Conservation (phyloP, 2,113 vertebrate genomes). For the Leptobrachium leishanense region DNA sequence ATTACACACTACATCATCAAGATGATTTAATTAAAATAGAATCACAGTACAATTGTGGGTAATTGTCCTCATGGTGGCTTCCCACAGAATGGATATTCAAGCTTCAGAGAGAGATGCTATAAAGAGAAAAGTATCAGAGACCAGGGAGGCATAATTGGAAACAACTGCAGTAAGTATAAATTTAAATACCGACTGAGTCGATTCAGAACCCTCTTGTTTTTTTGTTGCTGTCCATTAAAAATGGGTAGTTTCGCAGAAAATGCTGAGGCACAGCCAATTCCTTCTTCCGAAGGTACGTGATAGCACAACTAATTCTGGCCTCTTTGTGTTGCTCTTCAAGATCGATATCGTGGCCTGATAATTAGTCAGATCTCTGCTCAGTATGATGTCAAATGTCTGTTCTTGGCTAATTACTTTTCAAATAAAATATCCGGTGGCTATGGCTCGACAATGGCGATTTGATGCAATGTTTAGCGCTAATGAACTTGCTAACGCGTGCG, state of each 20-base stretch:
- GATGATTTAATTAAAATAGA: slow-evolving; percentile 45
- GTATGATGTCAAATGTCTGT: slow-evolving; percentile 36
- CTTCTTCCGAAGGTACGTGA: slow-evolving; percentile 19
- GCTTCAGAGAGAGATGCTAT: slow-evolving; percentile 41
- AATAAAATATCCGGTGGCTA: slow-evolving; percentile 36
- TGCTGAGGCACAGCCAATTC: slow-evolving; percentile 24
- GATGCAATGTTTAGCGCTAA: slow-evolving; percentile 10
- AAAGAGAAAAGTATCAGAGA: slow-evolving; percentile 39
- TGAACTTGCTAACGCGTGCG: slow-evolving; percentile 12
- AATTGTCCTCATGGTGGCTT: slow-evolving; percentile 45
- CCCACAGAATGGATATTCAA: slow-evolving; percentile 45
- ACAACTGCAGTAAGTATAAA: slow-evolving; percentile 43
- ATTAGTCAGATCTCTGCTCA: slow-evolving; percentile 30
- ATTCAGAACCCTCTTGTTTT: slow-evolving; percentile 15
- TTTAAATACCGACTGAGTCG: slow-evolving; percentile 43
- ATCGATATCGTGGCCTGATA: slow-evolving; percentile 30
- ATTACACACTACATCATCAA: slow-evolving; percentile 41
- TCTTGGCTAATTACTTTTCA: slow-evolving; percentile 36
- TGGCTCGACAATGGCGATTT: slow-evolving; percentile 30
- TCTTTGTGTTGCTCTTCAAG: slow-evolving; percentile 34
- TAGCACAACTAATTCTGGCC: slow-evolving; percentile 20
- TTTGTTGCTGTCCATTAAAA: slow-evolving; percentile 41
- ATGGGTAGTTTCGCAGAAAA: slow-evolving; percentile 29
- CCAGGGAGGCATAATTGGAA: slow-evolving; percentile 41
- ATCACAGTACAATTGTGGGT: slow-evolving; percentile 38